These are phyloP conservation scores for Amblyraja radiata DNA, from an alignment of 2,797 vertebrate species.

Conservation along the genomic window DNA sequence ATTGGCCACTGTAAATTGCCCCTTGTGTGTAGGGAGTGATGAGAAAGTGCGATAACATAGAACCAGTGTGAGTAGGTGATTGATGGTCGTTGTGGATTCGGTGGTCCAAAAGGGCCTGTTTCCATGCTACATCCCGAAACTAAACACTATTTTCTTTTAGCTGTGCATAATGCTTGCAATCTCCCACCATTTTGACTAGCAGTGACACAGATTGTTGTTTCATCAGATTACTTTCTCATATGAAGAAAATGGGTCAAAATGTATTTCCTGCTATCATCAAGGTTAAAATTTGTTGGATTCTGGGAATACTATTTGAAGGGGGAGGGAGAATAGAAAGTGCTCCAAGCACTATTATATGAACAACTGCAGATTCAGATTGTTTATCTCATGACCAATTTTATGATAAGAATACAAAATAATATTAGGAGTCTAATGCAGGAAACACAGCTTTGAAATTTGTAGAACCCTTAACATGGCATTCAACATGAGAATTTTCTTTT, in stretches of 20 bases:
- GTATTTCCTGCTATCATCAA: not conserved
- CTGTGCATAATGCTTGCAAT: not conserved
- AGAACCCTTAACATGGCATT: not conserved
- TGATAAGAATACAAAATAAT: not conserved
- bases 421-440: not conserved
- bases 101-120: too few relatives aligned
- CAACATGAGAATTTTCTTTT: not conserved
- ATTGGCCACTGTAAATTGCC: too few relatives aligned
- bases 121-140: too few relatives aligned
- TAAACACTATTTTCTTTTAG: not conserved
- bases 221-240: not conserved
- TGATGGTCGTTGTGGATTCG: too few relatives aligned
- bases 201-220: not conserved
- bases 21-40: too few relatives aligned
- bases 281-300: not conserved
- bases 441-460: not conserved
- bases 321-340: not conserved
- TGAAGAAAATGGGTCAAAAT: conserved; percentile 3
- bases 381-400: too few relatives aligned
- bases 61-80: too few relatives aligned
- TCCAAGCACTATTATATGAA: not conserved
- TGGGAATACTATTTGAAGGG: not conserved
- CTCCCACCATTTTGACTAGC: not conserved
- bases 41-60: too few relatives aligned
- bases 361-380: not conserved